Percentiles rank a stretch among this genome's conserved stretches.
phyloP scores from a whole-genome alignment of 2,888 invertebrate genomes.

The Serripes groenlandicus region DNA sequence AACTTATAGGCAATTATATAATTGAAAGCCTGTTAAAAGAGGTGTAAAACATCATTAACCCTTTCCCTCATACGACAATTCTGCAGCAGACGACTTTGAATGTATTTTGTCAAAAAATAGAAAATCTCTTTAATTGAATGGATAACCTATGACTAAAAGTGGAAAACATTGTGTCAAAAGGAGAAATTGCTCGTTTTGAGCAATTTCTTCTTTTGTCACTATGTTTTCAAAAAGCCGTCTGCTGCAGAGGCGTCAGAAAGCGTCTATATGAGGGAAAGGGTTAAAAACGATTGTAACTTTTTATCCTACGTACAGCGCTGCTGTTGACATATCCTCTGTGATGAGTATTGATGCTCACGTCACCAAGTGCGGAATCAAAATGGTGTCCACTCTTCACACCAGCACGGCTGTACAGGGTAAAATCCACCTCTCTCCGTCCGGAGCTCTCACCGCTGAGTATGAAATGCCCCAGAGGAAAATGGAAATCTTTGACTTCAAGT shows the following conservation, averaged over 20 bases:
- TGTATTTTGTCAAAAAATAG: too few species aligned
- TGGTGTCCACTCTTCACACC: slow-evolving; percentile 94
- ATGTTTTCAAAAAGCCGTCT: too few species aligned
- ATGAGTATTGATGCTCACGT: slow-evolving; percentile 95
- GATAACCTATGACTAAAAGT: too few species aligned
- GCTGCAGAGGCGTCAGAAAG: too few species aligned
- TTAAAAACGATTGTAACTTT: too few species aligned
- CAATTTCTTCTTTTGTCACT: background rate
- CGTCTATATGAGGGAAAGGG: too few species aligned
- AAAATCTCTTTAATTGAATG: too few species aligned
- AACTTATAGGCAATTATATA: too few species aligned
- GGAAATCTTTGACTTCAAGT: slow-evolving; percentile 93
- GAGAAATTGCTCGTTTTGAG: background rate
- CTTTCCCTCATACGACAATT: too few species aligned
- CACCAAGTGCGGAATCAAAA: slow-evolving; percentile 93
- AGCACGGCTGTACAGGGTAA: slow-evolving; percentile 93
- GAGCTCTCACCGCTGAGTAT: slow-evolving; percentile 91
- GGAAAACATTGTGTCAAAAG: background rate
- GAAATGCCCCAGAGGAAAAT: slow-evolving; percentile 94
- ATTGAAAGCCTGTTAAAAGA: too few species aligned
- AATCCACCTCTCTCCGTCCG: slow-evolving; percentile 91
- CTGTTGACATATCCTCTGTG: slow-evolving; percentile 93
- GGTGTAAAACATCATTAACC: too few species aligned
- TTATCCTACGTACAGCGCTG: slow-evolving; percentile 92
- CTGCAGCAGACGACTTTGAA: too few species aligned